Percentiles rank a stretch among this genome's conserved stretches.
These are phyloP conservation scores for Lordiphosa collinella DNA, from an alignment of 1,140 invertebrate species.

Conservation along the genomic window DNA sequence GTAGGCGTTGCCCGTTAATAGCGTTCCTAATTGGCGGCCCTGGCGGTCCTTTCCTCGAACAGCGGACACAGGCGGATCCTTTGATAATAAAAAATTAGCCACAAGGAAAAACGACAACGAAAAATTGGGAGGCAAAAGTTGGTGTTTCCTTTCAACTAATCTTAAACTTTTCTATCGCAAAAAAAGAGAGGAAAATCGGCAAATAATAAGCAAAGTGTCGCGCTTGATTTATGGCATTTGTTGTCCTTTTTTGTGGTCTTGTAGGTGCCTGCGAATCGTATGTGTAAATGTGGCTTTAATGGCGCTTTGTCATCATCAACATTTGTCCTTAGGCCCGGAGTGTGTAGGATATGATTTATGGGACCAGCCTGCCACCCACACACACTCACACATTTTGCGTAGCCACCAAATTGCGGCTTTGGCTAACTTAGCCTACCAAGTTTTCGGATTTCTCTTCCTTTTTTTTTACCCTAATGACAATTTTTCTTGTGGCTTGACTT, in stretches of 20 bases:
- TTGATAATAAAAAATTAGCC: conserved; percentile 31
- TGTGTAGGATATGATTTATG: conserved; percentile 65
- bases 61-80: conserved; percentile 29
- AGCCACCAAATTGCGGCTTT: conserved; percentile 10
- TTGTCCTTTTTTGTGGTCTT: conserved; percentile 38
- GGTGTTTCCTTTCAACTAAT: conserved; percentile 31
- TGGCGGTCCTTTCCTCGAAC: conserved; percentile 38
- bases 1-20: conserved; percentile 59
- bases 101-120: conserved; percentile 23
- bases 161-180: conserved; percentile 43
- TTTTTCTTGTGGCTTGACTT: conserved; percentile 62
- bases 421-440: conserved; percentile 43
- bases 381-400: conserved; percentile 34
- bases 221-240: conserved; percentile 73
- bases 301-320: conserved; percentile 76
- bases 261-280: conserved; percentile 49
- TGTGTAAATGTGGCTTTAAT: conserved; percentile 74
- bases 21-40: conserved; percentile 53
- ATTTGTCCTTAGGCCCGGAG: conserved; percentile 67
- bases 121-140: not conserved
- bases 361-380: conserved; percentile 29
- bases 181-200: conserved; percentile 51
- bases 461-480: conserved; percentile 59
- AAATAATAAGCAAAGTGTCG: conserved; percentile 75
- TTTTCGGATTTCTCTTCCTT: conserved; percentile 18